Conservation (phyloP, 2,797 vertebrate species). For the Schizopygopsis malacanthus region DNA sequence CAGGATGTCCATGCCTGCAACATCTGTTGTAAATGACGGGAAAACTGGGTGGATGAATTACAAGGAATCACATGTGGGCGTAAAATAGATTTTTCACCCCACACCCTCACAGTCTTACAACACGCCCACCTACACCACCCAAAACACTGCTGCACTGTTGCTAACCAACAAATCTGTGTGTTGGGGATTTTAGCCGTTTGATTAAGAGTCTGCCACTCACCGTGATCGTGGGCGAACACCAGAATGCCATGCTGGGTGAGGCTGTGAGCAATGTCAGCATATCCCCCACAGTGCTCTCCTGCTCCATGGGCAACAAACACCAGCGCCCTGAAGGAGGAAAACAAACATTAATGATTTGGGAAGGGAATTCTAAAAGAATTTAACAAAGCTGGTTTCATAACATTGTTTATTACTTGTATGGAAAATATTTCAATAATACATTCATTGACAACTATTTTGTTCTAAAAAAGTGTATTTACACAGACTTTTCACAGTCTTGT, state of each 20-base stretch:
- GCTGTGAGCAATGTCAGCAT: conserved; percentile 87
- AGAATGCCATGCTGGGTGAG: conserved; percentile 84
- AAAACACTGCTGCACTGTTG: conserved; percentile 16
- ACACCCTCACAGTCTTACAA: not conserved
- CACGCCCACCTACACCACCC: conserved; percentile 31
- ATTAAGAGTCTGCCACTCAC: conserved; percentile 78
- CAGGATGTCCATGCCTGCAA: conserved; percentile 1
- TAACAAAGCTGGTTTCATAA: not conserved
- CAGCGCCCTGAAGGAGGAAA: conserved; percentile 81
- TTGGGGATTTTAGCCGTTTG: conserved; percentile 31
- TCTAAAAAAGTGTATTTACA: not conserved
- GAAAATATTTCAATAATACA: not conserved
- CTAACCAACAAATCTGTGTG: conserved; percentile 25
- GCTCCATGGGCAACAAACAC: conserved; percentile 91
- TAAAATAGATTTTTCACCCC: not conserved
- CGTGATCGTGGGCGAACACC: conserved; percentile 94
- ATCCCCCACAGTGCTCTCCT: conserved; percentile 91
- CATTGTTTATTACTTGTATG: not conserved
- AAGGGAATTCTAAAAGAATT: not conserved
- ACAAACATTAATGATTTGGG: not conserved
- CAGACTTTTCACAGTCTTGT: not conserved
- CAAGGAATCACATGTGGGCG: conserved; percentile 21
- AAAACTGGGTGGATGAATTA: not conserved
- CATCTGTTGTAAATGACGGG: conserved; percentile 30
- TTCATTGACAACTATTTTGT: not conserved